Conservation (phyloP, 2,888 invertebrate genomes). For the Parascotia fuliginaria region DNA sequence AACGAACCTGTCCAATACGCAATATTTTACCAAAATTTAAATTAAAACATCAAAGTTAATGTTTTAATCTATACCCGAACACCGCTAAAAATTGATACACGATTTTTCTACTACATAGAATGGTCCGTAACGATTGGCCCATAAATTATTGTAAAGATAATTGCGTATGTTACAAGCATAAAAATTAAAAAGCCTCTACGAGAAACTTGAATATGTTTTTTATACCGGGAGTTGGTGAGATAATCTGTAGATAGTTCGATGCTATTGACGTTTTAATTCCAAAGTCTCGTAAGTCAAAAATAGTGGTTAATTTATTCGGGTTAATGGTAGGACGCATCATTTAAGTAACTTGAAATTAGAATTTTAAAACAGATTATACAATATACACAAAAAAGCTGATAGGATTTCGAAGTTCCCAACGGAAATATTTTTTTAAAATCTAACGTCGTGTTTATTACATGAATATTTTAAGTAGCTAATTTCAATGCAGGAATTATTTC, state of each 20-base stretch:
- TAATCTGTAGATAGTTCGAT: conserved; percentile 12
- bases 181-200: conserved; percentile 18
- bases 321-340: conserved; percentile 23
- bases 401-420: conserved; percentile 9
- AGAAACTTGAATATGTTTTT: conserved; percentile 24
- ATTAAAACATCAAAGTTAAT: conserved; percentile 16
- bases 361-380: conserved; percentile 21
- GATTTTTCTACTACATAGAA: conserved; percentile 12
- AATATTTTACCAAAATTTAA: conserved; percentile 4
- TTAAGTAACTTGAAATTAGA: conserved; percentile 22
- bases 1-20: conserved; percentile 1
- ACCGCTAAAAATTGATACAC: conserved; percentile 16
- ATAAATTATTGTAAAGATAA: conserved; percentile 34
- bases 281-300: conserved; percentile 30
- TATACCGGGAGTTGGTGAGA: conserved; percentile 22
- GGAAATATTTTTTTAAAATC: conserved; percentile 4
- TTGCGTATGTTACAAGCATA: conserved; percentile 24
- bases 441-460: background rate
- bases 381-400: conserved; percentile 9
- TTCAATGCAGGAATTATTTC: conserved; percentile 6
- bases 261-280: conserved; percentile 33
- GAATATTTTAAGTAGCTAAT: conserved; percentile 4
- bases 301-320: conserved; percentile 25
- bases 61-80: conserved; percentile 9
- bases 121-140: conserved; percentile 9